Conservation (phyloP, 2,888 invertebrate genomes). For the Andrena dorsata region DNA sequence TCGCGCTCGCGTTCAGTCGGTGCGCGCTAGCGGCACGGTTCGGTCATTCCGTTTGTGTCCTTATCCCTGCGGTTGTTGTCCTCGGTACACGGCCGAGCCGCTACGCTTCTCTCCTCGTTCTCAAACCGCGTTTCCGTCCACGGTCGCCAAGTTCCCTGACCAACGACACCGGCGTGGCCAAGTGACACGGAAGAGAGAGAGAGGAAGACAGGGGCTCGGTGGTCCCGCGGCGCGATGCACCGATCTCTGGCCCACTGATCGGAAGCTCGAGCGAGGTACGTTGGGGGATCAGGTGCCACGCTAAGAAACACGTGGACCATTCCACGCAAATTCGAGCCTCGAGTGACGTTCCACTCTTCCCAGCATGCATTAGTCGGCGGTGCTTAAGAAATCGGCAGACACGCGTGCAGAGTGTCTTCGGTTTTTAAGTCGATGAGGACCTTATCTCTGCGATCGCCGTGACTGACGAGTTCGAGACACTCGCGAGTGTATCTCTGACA, state of each 20-base stretch:
- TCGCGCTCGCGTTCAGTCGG: constrained; percentile 70
- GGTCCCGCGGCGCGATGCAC: too few relatives aligned
- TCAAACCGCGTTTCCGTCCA: constrained; percentile 16
- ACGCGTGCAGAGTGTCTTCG: too few relatives aligned
- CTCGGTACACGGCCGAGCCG: constrained; percentile 21
- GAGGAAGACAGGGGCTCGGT: too few relatives aligned
- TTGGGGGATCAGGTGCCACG: constrained; percentile 25
- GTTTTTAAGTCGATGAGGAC: too few relatives aligned
- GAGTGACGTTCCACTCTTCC: too few relatives aligned
- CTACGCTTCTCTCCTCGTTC: constrained; percentile 15
- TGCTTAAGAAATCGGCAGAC: too few relatives aligned
- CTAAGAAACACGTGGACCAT: constrained; percentile 49
- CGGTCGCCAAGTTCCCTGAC: constrained; percentile 1
- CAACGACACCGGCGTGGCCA: constrained; percentile 12
- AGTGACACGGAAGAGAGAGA: not conserved
- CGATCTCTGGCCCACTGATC: too few relatives aligned
- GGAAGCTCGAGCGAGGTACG: not conserved
- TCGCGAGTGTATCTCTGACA: too few relatives aligned
- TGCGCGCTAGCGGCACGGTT: constrained; percentile 74
- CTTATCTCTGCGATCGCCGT: too few relatives aligned
- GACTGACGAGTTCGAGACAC: too few relatives aligned
- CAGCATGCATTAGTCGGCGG: too few relatives aligned
- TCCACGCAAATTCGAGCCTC: not conserved
- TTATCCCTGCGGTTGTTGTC: constrained; percentile 20
- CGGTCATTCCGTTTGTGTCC: constrained; percentile 57